A percentile compares a stretch with the other conserved stretches of the same genome.
Evolutionary conservation across 2,888 invertebrate genomes (phyloP).

Genomic region (Limnephilus marmoratus): DNA sequence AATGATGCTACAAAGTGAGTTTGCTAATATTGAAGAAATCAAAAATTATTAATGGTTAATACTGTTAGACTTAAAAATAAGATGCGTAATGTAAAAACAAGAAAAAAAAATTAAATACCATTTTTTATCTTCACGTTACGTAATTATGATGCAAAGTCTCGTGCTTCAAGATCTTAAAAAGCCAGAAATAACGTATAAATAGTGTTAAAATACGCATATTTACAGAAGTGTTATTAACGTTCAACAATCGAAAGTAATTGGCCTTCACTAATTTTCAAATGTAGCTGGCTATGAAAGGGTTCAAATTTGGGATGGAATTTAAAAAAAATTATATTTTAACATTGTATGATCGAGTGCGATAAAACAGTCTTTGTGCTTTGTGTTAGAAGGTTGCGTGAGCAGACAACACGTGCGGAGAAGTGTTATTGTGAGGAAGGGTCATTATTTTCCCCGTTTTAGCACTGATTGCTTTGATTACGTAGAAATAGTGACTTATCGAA

Average conservation of each 20-base stretch:
- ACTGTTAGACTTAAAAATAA: too few species aligned
- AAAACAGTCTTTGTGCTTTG: neutral
- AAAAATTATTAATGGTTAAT: too few species aligned
- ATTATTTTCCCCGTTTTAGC: slow-evolving; percentile 2
- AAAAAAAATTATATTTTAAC: neutral
- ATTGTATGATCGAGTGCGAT: neutral
- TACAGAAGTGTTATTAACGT: neutral
- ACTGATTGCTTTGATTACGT: slow-evolving; percentile 28
- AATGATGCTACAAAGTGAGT: too few species aligned
- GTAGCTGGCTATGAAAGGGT: neutral
- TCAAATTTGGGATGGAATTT: neutral
- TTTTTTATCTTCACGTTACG: too few species aligned
- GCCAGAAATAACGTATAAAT: too few species aligned
- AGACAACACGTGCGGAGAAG: neutral
- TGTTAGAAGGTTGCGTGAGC: neutral
- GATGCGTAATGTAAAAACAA: too few species aligned
- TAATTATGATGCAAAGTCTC: too few species aligned
- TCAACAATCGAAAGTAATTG: neutral
- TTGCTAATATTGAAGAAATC: too few species aligned
- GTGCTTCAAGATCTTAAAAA: neutral
- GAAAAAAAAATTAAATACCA: too few species aligned
- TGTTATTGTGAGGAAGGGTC: slow-evolving; percentile 14
- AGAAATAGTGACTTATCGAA: slow-evolving; percentile 25
- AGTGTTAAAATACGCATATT: too few species aligned
- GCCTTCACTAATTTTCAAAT: neutral